Evolutionary conservation across 1,140 invertebrate genomes (phyloP), one percentile per base, ranked within the genome.

Genomic region (Pectinophora gossypiella): DNA sequence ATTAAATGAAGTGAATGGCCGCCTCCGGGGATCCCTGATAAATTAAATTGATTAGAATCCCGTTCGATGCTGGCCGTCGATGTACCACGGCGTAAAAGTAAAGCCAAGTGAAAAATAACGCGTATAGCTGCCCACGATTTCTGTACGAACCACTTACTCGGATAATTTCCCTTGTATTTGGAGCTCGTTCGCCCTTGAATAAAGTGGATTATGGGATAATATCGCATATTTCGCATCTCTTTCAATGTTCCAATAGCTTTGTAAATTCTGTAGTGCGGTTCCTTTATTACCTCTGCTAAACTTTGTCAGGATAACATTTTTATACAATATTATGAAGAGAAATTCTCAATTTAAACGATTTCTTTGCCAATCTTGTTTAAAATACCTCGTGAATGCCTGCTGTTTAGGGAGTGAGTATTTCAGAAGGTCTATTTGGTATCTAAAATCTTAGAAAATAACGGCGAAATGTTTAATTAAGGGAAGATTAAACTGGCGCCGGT

Each of bases 21-120:
- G 83, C 80, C 79, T 82, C 78, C 56, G 65, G 81, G 84, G 79
- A 85, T 82, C 76, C 83, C 83, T 77, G 83, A 87, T 87, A 87
- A 87, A 87, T 87, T 87, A 87, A 87, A 87, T 87, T 87, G 84
- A 87, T 87, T 87, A 87, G 84, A 82, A 85, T 82, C 80, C 80
- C 72, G 83, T 76, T 76, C 79, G 81, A 87, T 82, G 74, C 68
- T 59, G 64, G 61, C 68, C 77, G 63, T 64, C 75, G 77, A 72
- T 83, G 79, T 85, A 71, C 74, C 72, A 58, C 56, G 67, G 69
- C 64, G 72, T 69, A 81, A 86, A 86, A 85, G 83, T 83, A 85
- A 85, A 82, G 68, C 64, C 64, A 63, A 75, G 72, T 79, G 76
- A 85, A 87, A 86, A 84, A 87, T 80, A 83, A 71, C 65, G 67